phyloP scores from a whole-genome alignment of 2,113 vertebrate species.

The Phaethon lepturus region DNA sequence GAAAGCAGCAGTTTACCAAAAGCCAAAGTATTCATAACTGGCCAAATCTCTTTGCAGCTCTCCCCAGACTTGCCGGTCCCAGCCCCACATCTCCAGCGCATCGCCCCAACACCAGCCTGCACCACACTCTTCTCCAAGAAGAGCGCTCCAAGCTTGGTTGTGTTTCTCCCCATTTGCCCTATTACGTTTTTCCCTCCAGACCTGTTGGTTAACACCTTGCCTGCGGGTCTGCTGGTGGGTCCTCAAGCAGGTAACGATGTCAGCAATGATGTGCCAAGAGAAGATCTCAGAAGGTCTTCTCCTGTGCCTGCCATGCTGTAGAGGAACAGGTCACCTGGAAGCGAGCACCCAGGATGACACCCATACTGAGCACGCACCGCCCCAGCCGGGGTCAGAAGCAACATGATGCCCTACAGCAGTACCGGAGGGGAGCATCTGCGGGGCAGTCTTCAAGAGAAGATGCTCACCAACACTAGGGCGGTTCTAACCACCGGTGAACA shows the following conservation, averaged over 20 bases:
- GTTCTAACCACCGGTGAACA: not conserved
- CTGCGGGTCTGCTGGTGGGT: not conserved
- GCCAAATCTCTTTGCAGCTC: not conserved
- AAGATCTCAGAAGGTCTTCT: not conserved
- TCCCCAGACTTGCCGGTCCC: not conserved
- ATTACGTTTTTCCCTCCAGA: not conserved
- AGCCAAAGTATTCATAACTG: not conserved
- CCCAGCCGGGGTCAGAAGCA: not conserved
- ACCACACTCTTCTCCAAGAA: not conserved
- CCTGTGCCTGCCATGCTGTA: too few relatives aligned
- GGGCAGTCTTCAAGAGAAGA: not conserved
- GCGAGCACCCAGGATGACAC: not conserved
- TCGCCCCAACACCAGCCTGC: not conserved
- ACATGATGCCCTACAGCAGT: fast-evolving
- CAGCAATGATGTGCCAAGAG: not conserved
- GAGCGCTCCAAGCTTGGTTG: not conserved
- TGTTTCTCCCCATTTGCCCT: not conserved
- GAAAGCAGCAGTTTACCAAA: not conserved
- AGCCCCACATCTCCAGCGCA: not conserved
- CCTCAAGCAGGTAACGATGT: not conserved
- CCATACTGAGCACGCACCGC: fast-evolving
- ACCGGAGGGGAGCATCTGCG: not conserved
- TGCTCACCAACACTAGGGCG: not conserved
- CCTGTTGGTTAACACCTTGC: not conserved
- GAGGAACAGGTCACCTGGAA: not conserved